phyloP scores from a whole-genome alignment of 2,797 vertebrate genomes.

The Sebastes vulpes region DNA sequence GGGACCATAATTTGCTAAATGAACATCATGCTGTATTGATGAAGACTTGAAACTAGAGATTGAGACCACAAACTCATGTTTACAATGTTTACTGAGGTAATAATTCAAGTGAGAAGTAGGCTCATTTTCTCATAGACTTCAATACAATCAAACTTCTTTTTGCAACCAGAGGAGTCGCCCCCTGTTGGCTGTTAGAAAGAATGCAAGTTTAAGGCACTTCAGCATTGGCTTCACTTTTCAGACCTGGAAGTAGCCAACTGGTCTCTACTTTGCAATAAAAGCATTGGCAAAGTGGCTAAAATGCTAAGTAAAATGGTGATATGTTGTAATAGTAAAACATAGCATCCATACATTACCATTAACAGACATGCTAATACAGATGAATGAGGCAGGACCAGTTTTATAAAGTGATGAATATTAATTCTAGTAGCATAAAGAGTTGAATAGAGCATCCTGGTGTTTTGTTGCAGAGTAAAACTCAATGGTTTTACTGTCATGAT shows the following conservation, averaged over 20 bases:
- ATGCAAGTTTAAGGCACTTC: too few species aligned
- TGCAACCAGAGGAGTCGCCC: too few species aligned
- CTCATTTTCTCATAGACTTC: too few species aligned
- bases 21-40: too few species aligned
- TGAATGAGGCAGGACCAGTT: not conserved
- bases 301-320: not conserved
- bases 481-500: not conserved
- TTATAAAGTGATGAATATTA: not conserved
- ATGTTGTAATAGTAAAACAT: not conserved
- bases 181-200: too few species aligned
- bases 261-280: not conserved
- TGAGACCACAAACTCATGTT: too few species aligned
- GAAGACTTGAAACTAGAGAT: too few species aligned
- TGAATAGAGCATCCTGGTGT: not conserved
- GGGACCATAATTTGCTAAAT: too few species aligned
- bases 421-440: not conserved
- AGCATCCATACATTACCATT: not conserved
- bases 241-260: fast-evolving
- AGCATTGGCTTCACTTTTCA: too few species aligned
- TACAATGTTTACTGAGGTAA: too few species aligned
- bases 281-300: not conserved
- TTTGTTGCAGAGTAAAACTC: slow-evolving; percentile 5
- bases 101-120: too few species aligned
- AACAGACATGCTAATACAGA: not conserved
- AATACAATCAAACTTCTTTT: too few species aligned